Base-by-base conservation (phyloP, 2,888 invertebrate species). In the Microctonus brassicae region DNA sequence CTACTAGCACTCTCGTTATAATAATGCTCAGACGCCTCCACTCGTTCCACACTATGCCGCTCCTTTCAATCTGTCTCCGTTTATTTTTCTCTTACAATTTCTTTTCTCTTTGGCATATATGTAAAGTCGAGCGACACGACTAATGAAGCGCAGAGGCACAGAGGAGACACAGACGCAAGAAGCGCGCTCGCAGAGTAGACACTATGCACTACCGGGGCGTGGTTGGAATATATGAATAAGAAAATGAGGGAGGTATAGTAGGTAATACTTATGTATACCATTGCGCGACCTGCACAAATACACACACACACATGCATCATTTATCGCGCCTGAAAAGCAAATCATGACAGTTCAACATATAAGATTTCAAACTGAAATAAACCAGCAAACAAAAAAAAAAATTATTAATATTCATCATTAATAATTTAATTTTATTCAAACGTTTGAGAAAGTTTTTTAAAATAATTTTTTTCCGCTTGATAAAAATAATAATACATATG, bases 151-250 rank as follows among this genome's bases (percentile, higher is more conserved):
- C n/a, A n/a, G n/a, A n/a, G n/a, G n/a, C n/a, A n/a, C n/a, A n/a
- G n/a, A n/a, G n/a, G n/a, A n/a, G 81, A 83, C 80, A 55, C 79
- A 80, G 81, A 83, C 73, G 75, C 79, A 80, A 83, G 79, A 82
- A 83, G 78, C 75, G 39, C 64, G 61, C 53, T 60, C 36, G 11
- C 52, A 70, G 65, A 42, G 63, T 67, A 70, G 74, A 72, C 73
- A 58, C 63, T 75, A 75, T 78, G 78, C 79, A 83, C 83, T 81
- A 82, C 80, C 79, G 81, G 81, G 84, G 84, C 83, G 83, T 83
- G 84, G 82, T 79, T 69, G 47, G 83, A 79, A 84, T 84, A 82
- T 74, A 84, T 84, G 83, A 84, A 84, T 84, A 84, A 79, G 80
- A 81, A 82, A 80, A 82, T 75, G 58, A 62, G 72, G 71, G 76